These are phyloP conservation scores for Pseudorectes ferrugineus DNA, from an alignment of 2,113 vertebrate species.

Conservation along the genomic window DNA sequence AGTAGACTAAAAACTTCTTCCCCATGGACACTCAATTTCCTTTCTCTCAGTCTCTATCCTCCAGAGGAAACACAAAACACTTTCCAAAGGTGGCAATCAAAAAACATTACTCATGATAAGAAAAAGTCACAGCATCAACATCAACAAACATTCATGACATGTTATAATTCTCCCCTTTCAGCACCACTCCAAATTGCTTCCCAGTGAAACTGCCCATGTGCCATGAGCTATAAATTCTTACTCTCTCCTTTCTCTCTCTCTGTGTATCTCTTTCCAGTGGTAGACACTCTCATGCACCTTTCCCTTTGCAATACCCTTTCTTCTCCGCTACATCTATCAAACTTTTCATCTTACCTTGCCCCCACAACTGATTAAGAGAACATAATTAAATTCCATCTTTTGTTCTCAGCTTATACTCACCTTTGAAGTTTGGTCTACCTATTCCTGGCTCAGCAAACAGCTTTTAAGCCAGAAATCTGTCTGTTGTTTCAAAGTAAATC, in stretches of 20 bases:
- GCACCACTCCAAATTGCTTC: not conserved
- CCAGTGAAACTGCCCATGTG: not conserved
- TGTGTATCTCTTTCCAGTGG: not conserved
- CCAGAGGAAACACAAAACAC: not conserved
- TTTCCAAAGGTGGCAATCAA: not conserved
- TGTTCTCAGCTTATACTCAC: not conserved
- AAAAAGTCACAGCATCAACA: not conserved
- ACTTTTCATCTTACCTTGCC: rapidly evolving
- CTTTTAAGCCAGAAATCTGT: not conserved
- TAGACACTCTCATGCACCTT: not conserved
- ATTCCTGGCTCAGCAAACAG: not conserved
- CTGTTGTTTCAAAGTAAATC: not conserved
- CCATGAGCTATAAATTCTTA: not conserved
- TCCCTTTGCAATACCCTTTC: not conserved
- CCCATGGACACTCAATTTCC: not conserved
- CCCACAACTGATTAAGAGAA: not conserved
- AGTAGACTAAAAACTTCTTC: not conserved
- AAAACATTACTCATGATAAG: not conserved
- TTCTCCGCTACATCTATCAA: not conserved
- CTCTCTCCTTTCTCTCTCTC: not conserved
- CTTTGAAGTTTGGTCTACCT: not conserved
- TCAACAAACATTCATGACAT: not conserved
- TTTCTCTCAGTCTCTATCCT: not conserved
- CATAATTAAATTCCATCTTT: not conserved
- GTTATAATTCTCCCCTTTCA: not conserved